Conservation (phyloP, 2,888 invertebrate genomes). For the Dolichomitus sp. region DNA sequence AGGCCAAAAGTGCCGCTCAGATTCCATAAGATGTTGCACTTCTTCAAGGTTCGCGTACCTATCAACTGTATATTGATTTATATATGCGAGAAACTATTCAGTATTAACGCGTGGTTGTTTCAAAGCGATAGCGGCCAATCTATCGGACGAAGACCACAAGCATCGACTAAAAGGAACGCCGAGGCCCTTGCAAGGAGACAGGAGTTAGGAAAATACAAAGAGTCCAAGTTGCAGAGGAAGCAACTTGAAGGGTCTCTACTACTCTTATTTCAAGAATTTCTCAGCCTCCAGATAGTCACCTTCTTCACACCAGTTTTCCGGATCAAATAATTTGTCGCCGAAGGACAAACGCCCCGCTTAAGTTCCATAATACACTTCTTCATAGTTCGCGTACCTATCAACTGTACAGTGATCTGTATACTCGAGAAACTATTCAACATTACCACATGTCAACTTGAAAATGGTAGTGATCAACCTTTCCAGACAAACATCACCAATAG, state of each 20-base stretch:
- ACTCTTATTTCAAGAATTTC: conserved; percentile 40
- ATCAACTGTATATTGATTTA: not conserved
- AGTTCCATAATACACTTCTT: conserved; percentile 56
- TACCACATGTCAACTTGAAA: conserved; percentile 42
- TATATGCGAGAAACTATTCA: conserved; percentile 35
- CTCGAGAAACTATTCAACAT: conserved; percentile 39
- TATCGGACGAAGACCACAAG: conserved; percentile 20
- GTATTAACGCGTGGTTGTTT: conserved; percentile 16
- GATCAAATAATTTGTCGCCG: conserved; percentile 46
- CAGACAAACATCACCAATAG: conserved; percentile 21
- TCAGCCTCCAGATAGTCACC: conserved; percentile 18
- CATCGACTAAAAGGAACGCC: no score
- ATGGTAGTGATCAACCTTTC: conserved; percentile 52
- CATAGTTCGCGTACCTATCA: conserved; percentile 2
- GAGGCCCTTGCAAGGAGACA: conserved; percentile 39
- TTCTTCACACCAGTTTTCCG: conserved; percentile 45
- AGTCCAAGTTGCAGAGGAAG: no score
- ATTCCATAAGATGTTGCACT: conserved; percentile 50
- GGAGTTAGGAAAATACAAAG: not conserved
- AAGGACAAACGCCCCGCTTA: no score
- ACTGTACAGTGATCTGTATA: not conserved
- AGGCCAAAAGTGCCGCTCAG: conserved; percentile 12
- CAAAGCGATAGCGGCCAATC: conserved; percentile 60
- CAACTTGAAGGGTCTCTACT: not conserved
- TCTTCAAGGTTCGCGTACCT: conserved; percentile 24